Conservation (phyloP, 1,140 invertebrate species). For the Bombus superbus region DNA sequence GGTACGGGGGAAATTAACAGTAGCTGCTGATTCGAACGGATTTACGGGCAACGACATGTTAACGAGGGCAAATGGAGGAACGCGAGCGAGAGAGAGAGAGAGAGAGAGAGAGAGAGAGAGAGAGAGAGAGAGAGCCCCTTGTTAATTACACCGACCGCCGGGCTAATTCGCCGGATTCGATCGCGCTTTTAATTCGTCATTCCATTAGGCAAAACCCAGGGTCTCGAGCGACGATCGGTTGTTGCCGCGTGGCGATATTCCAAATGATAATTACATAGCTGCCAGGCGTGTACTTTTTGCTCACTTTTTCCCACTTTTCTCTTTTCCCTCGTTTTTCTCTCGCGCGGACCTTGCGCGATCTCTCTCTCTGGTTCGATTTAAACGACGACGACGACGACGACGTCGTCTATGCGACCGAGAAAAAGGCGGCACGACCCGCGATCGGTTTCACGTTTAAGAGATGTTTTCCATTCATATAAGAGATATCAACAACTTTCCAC, state of each 20-base stretch:
- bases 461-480: slow-evolving; percentile 18
- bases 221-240: slow-evolving; percentile 32
- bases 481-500: background rate
- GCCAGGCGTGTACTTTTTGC: slow-evolving; percentile 11
- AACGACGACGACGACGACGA: too few species aligned
- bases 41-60: slow-evolving; percentile 56
- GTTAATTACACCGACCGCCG: slow-evolving; percentile 37
- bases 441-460: slow-evolving; percentile 41
- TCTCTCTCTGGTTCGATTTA: slow-evolving; percentile 10
- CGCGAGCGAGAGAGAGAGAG: background rate
- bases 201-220: slow-evolving; percentile 30
- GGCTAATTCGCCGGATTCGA: slow-evolving; percentile 56
- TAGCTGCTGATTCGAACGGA: background rate
- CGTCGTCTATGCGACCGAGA: slow-evolving; percentile 14
- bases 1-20: background rate
- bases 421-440: background rate
- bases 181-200: slow-evolving; percentile 55
- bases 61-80: slow-evolving; percentile 45
- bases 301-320: background rate
- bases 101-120: slow-evolving; percentile 15
- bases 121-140: slow-evolving; percentile 20
- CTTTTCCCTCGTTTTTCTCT: background rate
- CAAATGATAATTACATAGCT: slow-evolving; percentile 63
- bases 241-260: slow-evolving; percentile 43
- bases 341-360: slow-evolving; percentile 3